Conservation (phyloP, 35 echinoderm and acorn worm genomes). For the Diadema setosum region DNA sequence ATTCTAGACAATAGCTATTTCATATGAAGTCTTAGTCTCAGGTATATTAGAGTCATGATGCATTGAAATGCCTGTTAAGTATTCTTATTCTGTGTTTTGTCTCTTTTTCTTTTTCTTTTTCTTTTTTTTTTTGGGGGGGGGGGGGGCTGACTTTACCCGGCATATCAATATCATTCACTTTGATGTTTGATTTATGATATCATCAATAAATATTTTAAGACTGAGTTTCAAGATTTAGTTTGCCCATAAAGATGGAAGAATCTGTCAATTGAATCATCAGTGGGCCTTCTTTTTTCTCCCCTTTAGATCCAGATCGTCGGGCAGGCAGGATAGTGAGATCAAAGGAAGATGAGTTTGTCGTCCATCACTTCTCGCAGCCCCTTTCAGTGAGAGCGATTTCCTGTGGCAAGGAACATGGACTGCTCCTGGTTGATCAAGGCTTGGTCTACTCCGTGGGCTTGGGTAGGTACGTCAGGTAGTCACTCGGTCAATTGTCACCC, state of each 20-base stretch:
- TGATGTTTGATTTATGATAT: neutral
- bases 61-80: too few relatives aligned
- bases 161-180: neutral
- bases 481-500: neutral
- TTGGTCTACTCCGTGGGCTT: constrained; percentile 47
- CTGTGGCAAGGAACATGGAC: constrained; percentile 68
- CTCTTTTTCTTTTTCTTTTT: too few relatives aligned
- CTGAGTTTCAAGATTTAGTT: too few relatives aligned
- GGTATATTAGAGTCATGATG: too few relatives aligned
- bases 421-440: constrained; percentile 11
- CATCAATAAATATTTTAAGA: too few relatives aligned
- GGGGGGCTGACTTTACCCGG: too few relatives aligned
- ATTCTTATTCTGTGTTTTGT: too few relatives aligned
- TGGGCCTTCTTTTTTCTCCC: neutral
- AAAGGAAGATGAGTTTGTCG: neutral
- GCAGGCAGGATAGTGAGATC: neutral
- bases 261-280: neutral
- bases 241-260: neutral
- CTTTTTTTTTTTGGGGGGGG: too few relatives aligned
- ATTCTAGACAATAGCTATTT: too few relatives aligned
- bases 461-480: constrained; percentile 30
- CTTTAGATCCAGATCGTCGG: neutral
- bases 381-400: neutral
- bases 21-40: too few relatives aligned
- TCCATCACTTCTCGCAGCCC: neutral